Evolutionary conservation across 2,888 invertebrate species (phyloP).

Genomic region (Pseudococcus longispinus): DNA sequence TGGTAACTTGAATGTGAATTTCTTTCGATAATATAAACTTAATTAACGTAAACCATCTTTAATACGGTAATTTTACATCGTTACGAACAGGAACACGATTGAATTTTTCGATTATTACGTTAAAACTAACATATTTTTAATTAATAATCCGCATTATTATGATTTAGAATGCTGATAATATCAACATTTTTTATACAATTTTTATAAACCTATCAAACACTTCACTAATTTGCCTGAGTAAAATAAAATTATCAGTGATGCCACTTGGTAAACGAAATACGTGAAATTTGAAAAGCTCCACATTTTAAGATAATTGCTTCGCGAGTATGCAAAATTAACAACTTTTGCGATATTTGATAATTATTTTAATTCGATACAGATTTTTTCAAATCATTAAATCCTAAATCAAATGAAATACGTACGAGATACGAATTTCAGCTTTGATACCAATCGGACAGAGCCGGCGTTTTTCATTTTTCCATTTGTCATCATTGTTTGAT

Average conservation of each 20-base stretch:
- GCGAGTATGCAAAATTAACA: neutral
- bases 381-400: neutral
- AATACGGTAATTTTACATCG: neutral
- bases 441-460: neutral
- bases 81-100: neutral
- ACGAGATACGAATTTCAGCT: neutral
- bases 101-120: neutral
- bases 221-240: neutral
- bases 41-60: neutral
- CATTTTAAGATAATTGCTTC: neutral
- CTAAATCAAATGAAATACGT: neutral
- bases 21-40: neutral
- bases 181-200: neutral
- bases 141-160: neutral
- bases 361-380: neutral
- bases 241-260: neutral
- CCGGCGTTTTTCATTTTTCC: conserved; percentile 9
- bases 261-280: neutral
- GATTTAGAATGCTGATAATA: neutral
- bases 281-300: neutral
- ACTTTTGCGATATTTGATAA: neutral
- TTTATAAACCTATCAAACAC: conserved; percentile 19
- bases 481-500: conserved; percentile 34
- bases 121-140: neutral
- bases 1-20: neutral